phyloP scores from a whole-genome alignment of 2,888 invertebrate species.

The Marasmarcha lunaedactyla region DNA sequence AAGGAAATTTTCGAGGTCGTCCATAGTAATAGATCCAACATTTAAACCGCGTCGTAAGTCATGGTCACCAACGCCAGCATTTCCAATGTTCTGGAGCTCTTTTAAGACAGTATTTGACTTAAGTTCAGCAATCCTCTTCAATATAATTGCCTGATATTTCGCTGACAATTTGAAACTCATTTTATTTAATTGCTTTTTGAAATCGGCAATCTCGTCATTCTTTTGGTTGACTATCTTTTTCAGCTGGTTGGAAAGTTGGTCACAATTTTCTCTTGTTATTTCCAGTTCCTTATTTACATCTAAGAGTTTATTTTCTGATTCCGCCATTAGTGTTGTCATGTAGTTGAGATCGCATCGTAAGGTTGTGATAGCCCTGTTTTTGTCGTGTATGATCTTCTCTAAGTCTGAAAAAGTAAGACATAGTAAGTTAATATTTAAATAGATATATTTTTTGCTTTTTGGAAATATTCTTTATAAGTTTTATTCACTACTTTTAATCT shows the following conservation, averaged over 20 bases:
- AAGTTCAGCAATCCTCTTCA: slow-evolving; percentile 53
- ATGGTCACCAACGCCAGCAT: slow-evolving; percentile 33
- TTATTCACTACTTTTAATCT: too few species aligned
- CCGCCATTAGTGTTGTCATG: slow-evolving; percentile 46
- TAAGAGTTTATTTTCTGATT: slow-evolving; percentile 49
- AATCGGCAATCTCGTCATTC: slow-evolving; percentile 53
- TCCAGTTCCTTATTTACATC: slow-evolving; percentile 50
- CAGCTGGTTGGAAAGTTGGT: slow-evolving; percentile 45
- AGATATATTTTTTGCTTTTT: too few species aligned
- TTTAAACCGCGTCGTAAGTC: slow-evolving; percentile 40
- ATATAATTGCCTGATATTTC: slow-evolving; percentile 57
- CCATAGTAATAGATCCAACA: slow-evolving; percentile 50
- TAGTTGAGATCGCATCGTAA: slow-evolving; percentile 48
- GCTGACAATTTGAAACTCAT: slow-evolving; percentile 55
- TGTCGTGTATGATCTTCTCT: slow-evolving; percentile 53
- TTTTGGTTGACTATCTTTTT: slow-evolving; percentile 54
- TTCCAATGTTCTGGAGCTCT: slow-evolving; percentile 53
- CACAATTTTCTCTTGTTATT: slow-evolving; percentile 40
- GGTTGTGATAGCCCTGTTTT: slow-evolving; percentile 48
- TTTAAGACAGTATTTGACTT: slow-evolving; percentile 51
- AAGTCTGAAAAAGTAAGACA: slow-evolving; percentile 55
- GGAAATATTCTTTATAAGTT: too few species aligned
- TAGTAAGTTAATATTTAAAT: too few species aligned
- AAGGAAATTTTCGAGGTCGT: slow-evolving; percentile 55
- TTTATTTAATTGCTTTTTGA: slow-evolving; percentile 49